phyloP scores from a whole-genome alignment of 2,888 invertebrate genomes.

The Epicampocera succincta region DNA sequence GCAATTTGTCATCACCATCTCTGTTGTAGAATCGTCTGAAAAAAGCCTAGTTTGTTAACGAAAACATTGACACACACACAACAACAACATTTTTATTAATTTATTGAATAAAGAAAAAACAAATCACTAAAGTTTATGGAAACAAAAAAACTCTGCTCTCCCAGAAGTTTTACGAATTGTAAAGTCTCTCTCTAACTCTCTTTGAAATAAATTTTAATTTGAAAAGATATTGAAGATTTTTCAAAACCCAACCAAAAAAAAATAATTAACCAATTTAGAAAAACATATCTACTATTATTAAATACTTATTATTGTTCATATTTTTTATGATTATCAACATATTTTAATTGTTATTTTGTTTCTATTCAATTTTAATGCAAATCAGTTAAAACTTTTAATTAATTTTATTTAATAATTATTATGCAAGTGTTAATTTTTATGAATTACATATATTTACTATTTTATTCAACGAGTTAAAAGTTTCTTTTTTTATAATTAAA shows the following conservation, averaged over 20 bases:
- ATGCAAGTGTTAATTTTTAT: conserved; percentile 67
- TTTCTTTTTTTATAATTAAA: conserved; percentile 49
- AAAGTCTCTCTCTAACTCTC: conserved; percentile 72
- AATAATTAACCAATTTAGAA: conserved; percentile 29
- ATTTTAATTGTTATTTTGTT: conserved; percentile 65
- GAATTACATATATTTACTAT: conserved; percentile 63
- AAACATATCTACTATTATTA: conserved; percentile 41
- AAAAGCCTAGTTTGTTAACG: conserved; percentile 70
- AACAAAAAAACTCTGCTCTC: conserved; percentile 68
- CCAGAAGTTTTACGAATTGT: conserved; percentile 60
- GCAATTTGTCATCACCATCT: conserved; percentile 65
- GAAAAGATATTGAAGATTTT: conserved; percentile 67
- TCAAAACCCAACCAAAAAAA: conserved; percentile 61
- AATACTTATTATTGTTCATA: conserved; percentile 62
- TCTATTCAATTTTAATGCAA: conserved; percentile 64
- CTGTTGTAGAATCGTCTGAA: conserved; percentile 70
- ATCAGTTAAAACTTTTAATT: conserved; percentile 58
- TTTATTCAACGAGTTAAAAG: conserved; percentile 65
- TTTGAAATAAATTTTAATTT: conserved; percentile 56
- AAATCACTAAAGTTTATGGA: conserved; percentile 31
- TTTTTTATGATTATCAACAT: conserved; percentile 45
- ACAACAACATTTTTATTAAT: conserved; percentile 42
- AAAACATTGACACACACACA: conserved; percentile 62
- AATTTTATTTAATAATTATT: conserved; percentile 60
- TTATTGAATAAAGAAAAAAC: conserved; percentile 19